Percentiles rank a stretch among this genome's conserved stretches.
phyloP scores from a whole-genome alignment of 2,888 invertebrate species.

The Argyresthia albistria region DNA sequence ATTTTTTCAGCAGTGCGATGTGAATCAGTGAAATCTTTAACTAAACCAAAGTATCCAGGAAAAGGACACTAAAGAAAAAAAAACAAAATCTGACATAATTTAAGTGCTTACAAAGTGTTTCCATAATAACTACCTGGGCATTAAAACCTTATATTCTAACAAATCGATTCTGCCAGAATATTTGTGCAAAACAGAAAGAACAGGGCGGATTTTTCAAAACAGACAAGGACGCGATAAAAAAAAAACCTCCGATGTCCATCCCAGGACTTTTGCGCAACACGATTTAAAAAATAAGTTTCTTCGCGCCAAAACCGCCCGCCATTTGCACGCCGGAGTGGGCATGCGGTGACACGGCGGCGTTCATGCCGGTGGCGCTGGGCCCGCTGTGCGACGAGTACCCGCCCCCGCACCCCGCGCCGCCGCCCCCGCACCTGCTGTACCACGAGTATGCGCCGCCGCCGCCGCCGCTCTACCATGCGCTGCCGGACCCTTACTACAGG shows the following conservation, averaged over 20 bases:
- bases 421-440: constrained; percentile 54
- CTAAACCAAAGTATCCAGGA: background rate
- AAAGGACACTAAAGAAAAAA: background rate
- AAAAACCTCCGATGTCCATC: too few relatives aligned
- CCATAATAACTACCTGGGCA: background rate
- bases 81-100: too few relatives aligned
- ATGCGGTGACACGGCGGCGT: constrained; percentile 76
- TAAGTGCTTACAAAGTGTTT: too few relatives aligned
- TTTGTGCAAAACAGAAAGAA: too few relatives aligned
- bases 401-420: constrained; percentile 63
- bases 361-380: constrained; percentile 76
- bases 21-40: background rate
- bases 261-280: too few relatives aligned
- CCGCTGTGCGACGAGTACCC: constrained; percentile 76
- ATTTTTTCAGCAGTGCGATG: background rate
- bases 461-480: constrained; percentile 60
- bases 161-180: too few relatives aligned
- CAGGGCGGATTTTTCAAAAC: too few relatives aligned
- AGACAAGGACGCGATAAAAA: too few relatives aligned
- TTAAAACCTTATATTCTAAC: too few relatives aligned
- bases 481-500: constrained; percentile 62
- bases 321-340: constrained; percentile 41
- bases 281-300: too few relatives aligned
- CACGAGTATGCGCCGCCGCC: constrained; percentile 74
- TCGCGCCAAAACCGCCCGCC: background rate